Percentiles rank a stretch among this genome's conserved stretches.
Conservation (phyloP, 1,140 invertebrate species). For the Aphelinus certus region DNA sequence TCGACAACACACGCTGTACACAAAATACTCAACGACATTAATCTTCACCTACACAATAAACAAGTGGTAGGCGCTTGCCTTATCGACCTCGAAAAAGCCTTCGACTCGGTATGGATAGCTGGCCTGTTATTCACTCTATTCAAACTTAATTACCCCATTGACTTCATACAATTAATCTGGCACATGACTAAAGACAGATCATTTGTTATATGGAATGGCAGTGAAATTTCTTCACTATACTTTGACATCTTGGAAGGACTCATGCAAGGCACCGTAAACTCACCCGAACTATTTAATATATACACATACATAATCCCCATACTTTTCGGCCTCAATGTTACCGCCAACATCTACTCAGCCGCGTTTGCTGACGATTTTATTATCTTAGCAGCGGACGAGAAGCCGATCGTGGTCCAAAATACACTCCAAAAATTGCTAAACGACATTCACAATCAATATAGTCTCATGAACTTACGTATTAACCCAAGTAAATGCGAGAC, state of each 20-base stretch:
- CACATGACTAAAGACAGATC: not conserved
- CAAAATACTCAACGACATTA: slow-evolving; percentile 22
- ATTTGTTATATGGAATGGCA: slow-evolving; percentile 5
- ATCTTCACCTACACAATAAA: not conserved
- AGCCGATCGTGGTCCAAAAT: slow-evolving; percentile 14
- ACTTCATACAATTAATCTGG: slow-evolving; percentile 5
- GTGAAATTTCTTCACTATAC: not conserved
- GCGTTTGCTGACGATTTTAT: slow-evolving; percentile 41
- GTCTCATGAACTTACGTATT: no score
- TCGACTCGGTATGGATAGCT: not conserved
- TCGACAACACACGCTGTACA: slow-evolving; percentile 39
- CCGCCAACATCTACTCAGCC: no score
- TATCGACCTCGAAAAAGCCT: not conserved
- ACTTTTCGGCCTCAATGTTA: not conserved
- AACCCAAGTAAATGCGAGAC: not conserved
- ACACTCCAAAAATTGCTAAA: slow-evolving; percentile 3
- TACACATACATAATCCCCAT: slow-evolving; percentile 1
- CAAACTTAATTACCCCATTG: slow-evolving; percentile 23
- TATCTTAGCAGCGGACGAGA: slow-evolving; percentile 2
- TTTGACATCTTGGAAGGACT: slow-evolving; percentile 9
- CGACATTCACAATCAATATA: no score
- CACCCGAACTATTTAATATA: slow-evolving; percentile 18
- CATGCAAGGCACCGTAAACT: slow-evolving; percentile 15
- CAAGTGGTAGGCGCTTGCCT: not conserved
- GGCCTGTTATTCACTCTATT: slow-evolving; percentile 20